phyloP scores from a whole-genome alignment of 64 coral and sea anemone genomes.

The Montipora foliosa region DNA sequence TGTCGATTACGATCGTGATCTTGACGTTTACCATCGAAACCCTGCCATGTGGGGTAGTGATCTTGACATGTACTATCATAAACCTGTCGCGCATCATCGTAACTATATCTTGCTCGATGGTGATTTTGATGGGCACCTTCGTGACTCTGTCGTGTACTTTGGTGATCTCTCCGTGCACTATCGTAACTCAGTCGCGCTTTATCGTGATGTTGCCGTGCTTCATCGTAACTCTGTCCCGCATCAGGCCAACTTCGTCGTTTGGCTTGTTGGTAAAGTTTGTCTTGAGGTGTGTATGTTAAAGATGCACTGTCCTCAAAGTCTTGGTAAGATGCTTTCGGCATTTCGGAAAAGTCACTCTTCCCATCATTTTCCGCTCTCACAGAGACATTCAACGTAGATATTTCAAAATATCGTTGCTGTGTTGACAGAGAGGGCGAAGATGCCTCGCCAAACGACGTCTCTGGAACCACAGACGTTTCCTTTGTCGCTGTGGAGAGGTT shows the following conservation, averaged over 20 bases:
- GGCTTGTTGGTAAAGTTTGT: neutral
- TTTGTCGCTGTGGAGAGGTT: conserved; percentile 17
- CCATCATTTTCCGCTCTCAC: neutral
- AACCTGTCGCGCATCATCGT: neutral
- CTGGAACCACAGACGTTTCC: neutral
- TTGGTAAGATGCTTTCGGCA: neutral
- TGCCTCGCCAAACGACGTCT: neutral
- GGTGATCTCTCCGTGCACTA: neutral
- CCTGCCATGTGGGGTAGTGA: neutral
- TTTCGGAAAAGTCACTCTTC: neutral
- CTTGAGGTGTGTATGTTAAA: neutral
- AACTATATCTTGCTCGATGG: neutral
- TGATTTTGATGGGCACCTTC: neutral
- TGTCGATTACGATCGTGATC: neutral
- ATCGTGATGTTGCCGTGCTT: neutral
- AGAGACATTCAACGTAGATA: conserved; percentile 29
- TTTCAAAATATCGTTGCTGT: conserved; percentile 27
- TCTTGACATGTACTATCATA: neutral
- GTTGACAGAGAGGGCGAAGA: neutral
- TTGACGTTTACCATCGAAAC: neutral
- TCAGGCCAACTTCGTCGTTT: neutral
- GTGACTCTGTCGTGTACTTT: neutral
- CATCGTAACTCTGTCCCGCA: neutral
- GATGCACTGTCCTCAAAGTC: neutral
- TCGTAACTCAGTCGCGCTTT: neutral